These are phyloP conservation scores for Pectinophora gossypiella DNA, from an alignment of 1,140 invertebrate genomes.

Conservation along the genomic window DNA sequence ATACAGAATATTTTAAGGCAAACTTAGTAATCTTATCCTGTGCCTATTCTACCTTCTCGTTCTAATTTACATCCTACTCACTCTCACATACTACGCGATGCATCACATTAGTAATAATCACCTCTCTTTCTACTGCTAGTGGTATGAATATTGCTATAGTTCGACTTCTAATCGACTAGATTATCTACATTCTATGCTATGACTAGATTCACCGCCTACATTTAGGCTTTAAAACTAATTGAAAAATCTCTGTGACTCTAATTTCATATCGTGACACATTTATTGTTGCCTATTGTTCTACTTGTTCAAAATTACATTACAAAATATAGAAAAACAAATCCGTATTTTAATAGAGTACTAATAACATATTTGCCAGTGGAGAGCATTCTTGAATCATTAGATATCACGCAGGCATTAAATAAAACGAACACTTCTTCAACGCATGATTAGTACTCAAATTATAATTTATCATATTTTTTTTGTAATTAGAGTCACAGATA, in stretches of 20 bases:
- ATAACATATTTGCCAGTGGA: too few relatives aligned
- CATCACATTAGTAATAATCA: conserved; percentile 39
- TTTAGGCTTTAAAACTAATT: neutral
- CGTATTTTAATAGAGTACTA: too few relatives aligned
- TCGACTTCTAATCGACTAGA: conserved; percentile 25
- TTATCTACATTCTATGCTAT: conserved; percentile 25
- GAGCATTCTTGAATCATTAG: too few relatives aligned
- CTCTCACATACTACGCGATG: conserved; percentile 31
- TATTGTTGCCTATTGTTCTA: too few relatives aligned
- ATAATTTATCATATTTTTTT: too few relatives aligned
- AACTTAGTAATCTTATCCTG: conserved; percentile 16
- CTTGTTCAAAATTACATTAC: too few relatives aligned
- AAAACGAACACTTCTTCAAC: too few relatives aligned
- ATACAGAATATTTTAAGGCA: conserved; percentile 26
- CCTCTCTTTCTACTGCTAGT: conserved; percentile 35
- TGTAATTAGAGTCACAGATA: too few relatives aligned
- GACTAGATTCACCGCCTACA: conserved; percentile 8
- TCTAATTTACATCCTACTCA: conserved; percentile 27
- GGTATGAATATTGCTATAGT: conserved; percentile 24
- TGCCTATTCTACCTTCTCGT: conserved; percentile 19
- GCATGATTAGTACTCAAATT: too few relatives aligned
- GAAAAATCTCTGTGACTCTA: neutral
- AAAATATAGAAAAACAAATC: too few relatives aligned
- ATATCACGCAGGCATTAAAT: too few relatives aligned
- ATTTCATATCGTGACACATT: too few relatives aligned